Evolutionary conservation across 2,888 invertebrate genomes (phyloP).

Genomic region (Acanthosepion lycidas): DNA sequence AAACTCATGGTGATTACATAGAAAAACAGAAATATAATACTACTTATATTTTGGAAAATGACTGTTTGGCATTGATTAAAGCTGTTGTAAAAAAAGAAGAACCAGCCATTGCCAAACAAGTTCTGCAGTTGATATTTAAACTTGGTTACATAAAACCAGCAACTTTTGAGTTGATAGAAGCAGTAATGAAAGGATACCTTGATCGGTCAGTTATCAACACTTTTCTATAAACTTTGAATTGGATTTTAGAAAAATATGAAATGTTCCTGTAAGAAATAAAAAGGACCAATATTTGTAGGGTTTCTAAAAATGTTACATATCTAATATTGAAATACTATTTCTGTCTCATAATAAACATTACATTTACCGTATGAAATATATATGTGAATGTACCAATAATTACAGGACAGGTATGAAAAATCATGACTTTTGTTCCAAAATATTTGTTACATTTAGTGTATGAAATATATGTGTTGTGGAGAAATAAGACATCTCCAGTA

Average conservation of each 20-base stretch:
- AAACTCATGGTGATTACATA: neutral
- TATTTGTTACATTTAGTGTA: no score
- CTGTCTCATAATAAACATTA: no score
- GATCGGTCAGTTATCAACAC: slow-evolving; percentile 46
- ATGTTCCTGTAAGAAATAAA: no score
- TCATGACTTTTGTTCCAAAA: no score
- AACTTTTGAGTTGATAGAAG: slow-evolving; percentile 42
- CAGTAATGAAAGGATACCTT: slow-evolving; percentile 49
- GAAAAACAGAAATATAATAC: neutral
- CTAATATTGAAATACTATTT: neutral
- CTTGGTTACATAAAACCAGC: slow-evolving; percentile 36
- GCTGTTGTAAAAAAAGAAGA: neutral
- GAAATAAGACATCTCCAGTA: no score
- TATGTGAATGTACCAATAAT: no score
- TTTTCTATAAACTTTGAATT: neutral
- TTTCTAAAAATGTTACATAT: neutral
- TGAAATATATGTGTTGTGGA: no score
- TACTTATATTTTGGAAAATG: slow-evolving; percentile 8
- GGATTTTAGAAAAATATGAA: no score
- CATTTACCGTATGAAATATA: no score
- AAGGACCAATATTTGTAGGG: no score
- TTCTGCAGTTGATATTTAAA: slow-evolving; percentile 44
- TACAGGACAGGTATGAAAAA: no score
- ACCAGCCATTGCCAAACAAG: slow-evolving; percentile 37
- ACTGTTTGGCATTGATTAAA: neutral